Percentiles rank a stretch among this genome's conserved stretches.
phyloP scores from a whole-genome alignment of 1,140 invertebrate genomes.

The Acromyrmex echinatior region DNA sequence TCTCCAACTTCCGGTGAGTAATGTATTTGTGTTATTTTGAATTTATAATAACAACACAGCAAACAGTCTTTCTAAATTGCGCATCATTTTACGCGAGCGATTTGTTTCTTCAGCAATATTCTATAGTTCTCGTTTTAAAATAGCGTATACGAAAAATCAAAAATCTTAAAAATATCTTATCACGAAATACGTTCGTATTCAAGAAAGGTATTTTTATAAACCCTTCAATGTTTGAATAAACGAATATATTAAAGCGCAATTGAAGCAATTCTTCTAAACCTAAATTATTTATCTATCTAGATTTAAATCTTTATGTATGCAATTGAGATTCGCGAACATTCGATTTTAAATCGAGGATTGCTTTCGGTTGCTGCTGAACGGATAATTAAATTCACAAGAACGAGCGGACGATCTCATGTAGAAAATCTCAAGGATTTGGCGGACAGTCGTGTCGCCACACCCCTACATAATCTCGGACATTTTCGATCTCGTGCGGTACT shows the following conservation, averaged over 20 bases:
- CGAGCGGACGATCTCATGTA: slow-evolving; percentile 29
- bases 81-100: not conserved
- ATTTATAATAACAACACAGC: slow-evolving; percentile 33
- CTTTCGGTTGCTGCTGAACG: not conserved
- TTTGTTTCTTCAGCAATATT: slow-evolving; percentile 6
- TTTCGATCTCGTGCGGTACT: slow-evolving; percentile 46
- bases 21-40: slow-evolving; percentile 5
- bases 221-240: not conserved
- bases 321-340: not conserved
- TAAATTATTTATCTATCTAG: not conserved
- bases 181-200: not conserved
- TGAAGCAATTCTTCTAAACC: not conserved
- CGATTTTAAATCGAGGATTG: not conserved
- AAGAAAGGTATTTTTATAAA: not conserved
- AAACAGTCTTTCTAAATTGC: not conserved
- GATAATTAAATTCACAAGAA: slow-evolving; percentile 13
- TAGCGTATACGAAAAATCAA: not conserved
- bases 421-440: slow-evolving; percentile 38
- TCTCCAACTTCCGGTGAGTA: slow-evolving; percentile 99
- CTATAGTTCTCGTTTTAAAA: not conserved
- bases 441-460: slow-evolving; percentile 48
- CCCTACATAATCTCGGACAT: slow-evolving; percentile 44
- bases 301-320: slow-evolving; percentile 1
- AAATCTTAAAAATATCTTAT: not conserved
- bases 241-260: not conserved